Base-by-base conservation (phyloP, 2,888 invertebrate species). In the Lycaena phlaeas region DNA sequence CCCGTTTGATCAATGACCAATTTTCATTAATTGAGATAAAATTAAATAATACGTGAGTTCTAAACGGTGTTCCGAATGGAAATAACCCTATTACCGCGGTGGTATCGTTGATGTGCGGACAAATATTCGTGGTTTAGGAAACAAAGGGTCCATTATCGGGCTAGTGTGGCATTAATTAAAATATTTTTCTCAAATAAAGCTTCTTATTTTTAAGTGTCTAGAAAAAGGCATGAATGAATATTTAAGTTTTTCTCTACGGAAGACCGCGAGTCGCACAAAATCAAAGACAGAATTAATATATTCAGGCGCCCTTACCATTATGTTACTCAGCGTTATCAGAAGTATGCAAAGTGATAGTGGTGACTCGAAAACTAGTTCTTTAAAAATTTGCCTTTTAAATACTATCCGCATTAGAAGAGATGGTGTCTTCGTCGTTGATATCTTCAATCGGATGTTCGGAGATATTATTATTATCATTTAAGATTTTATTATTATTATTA, bases 21-120 rank as follows among this genome's bases (percentile, higher is more conserved):
- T 51, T 48, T 46, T 46, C 46, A 51, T 51, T 52, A 50, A 48
- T 44, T 42, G 41, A 50, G 48, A 48, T 48, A 48, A 52, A 42
- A 48, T 48, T 45, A 30, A 45, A 27, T 25, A n/a, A 38, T 14
- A 22, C 22, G 5, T 2, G 22, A 22, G 3, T 22, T 2, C 7
- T 22, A 34, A 22, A 22, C 22, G 22, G 31, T 18, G 15, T 18
- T 34, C 9, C 15, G 6, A 34, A 6, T 3, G 9, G 7, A 22
- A 9, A 5, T 22, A 22, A 6, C 7, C 22, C 9, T n/a, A n/a
- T 22, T 22, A 9, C 22, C 9, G 5, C 18, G 18, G 18, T 5
- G 18, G 5, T 18, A 22, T 22, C 2, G 9, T 2, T 7, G n/a
- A 3, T 9, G 5, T 3, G 22, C 22, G 2, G 6, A 7, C 6